Evolutionary conservation across 2,888 invertebrate genomes (phyloP).

Genomic region (Noctua janthina): DNA sequence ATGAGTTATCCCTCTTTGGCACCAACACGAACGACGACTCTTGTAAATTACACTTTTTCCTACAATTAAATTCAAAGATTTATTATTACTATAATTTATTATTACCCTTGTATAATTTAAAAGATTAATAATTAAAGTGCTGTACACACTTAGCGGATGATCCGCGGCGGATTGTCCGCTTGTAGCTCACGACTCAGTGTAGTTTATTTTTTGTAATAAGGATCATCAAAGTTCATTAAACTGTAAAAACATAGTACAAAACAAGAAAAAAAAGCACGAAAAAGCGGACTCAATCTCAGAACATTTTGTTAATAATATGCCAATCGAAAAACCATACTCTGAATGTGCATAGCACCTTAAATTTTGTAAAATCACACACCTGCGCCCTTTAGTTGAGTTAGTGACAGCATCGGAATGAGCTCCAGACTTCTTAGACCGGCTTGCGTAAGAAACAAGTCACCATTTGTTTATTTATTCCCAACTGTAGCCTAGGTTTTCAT

Average conservation of each 20-base stretch:
- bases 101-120: not conserved
- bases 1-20: constrained; percentile 89
- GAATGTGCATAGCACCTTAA: not conserved
- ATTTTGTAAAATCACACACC: constrained; percentile 36
- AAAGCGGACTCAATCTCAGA: not conserved
- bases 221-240: not conserved
- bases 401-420: constrained; percentile 15
- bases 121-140: not conserved
- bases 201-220: not conserved
- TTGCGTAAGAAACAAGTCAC: constrained; percentile 40
- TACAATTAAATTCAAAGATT: constrained; percentile 67
- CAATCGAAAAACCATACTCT: not conserved
- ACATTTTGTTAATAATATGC: not conserved
- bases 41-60: constrained; percentile 84
- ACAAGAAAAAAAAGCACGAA: not conserved
- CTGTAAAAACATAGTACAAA: not conserved
- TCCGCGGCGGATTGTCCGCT: not conserved
- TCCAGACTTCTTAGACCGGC: constrained; percentile 45
- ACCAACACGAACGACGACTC: constrained; percentile 88
- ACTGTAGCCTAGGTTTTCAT: not conserved
- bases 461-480: constrained; percentile 18
- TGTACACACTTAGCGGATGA: constrained; percentile 26
- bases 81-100: too few relatives aligned
- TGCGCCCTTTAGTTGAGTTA: constrained; percentile 40
- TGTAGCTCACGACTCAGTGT: not conserved